phyloP scores from a whole-genome alignment of 2,888 invertebrate species.

The Dastarcus helophoroides region DNA sequence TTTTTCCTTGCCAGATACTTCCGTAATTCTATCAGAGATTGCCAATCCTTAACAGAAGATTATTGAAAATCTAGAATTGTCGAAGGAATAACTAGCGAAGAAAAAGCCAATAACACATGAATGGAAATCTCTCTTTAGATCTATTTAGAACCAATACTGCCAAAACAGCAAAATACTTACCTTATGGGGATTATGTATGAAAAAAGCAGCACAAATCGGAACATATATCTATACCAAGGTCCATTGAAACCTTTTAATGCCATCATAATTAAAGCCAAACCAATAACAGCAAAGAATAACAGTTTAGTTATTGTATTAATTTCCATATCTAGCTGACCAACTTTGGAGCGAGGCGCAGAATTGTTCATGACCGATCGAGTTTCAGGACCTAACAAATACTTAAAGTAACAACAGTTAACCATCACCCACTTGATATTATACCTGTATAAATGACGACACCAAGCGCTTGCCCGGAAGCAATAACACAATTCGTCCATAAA shows the following conservation, averaged over 20 bases:
- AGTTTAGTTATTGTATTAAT: constrained; percentile 96
- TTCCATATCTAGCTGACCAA: constrained; percentile 89
- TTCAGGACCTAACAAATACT: constrained; percentile 64
- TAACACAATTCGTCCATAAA: constrained; percentile 96
- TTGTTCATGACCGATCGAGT: constrained; percentile 99
- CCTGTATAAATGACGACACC: constrained; percentile 92
- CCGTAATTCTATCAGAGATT: no score
- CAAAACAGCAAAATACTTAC: constrained; percentile 35
- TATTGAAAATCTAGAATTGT: no score
- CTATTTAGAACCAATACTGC: constrained; percentile 3
- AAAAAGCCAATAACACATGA: no score
- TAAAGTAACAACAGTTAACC: constrained; percentile 2
- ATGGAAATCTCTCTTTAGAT: no score
- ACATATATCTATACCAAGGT: constrained; percentile 93
- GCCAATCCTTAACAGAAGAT: no score
- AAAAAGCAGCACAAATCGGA: constrained; percentile 91
- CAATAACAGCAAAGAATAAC: constrained; percentile 81
- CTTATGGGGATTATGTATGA: constrained; percentile 99
- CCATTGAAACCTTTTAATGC: constrained; percentile 91
- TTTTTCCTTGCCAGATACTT: no score
- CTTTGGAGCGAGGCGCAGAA: constrained; percentile 89
- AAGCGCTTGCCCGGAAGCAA: constrained; percentile 91
- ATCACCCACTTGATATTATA: constrained; percentile 18
- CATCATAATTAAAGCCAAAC: constrained; percentile 89
- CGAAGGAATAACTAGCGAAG: no score